A percentile compares a stretch with the other conserved stretches of the same genome.
Evolutionary conservation across 2,797 vertebrate species (phyloP).

Genomic region (Darevskia mixta): DNA sequence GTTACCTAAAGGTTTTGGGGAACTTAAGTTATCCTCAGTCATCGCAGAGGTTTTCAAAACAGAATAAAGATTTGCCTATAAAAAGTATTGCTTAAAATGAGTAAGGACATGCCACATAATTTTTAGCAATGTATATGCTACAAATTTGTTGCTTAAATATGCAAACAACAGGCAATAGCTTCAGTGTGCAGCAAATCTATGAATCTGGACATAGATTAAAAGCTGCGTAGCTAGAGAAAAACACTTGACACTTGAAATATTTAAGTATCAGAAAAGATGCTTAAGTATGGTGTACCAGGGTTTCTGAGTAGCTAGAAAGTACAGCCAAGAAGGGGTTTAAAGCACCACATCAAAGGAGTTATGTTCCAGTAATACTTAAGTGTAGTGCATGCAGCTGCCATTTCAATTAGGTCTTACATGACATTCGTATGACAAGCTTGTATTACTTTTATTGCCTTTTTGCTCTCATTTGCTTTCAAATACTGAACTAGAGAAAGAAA

Average conservation of each 20-base stretch:
- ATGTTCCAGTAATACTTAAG: conserved; percentile 27
- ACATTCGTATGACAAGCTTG: neutral
- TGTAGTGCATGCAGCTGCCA: conserved; percentile 15
- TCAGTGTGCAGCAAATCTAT: neutral
- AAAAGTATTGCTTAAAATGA: neutral
- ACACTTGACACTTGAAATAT: conserved; percentile 19
- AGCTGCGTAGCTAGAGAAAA: neutral
- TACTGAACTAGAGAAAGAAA: neutral
- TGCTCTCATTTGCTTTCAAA: neutral
- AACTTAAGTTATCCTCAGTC: neutral
- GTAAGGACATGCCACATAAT: neutral
- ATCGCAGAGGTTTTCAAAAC: neutral
- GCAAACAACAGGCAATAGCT: neutral
- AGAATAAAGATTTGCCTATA: neutral
- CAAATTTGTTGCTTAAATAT: neutral
- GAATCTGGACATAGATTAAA: neutral
- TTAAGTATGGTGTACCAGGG: conserved; percentile 3
- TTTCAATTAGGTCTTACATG: conserved; percentile 29
- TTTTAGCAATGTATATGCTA: neutral
- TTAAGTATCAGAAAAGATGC: conserved; percentile 1
- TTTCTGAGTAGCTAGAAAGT: conserved; percentile 11
- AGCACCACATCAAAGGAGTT: conserved; percentile 25
- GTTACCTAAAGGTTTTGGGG: neutral
- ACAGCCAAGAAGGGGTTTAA: conserved; percentile 22
- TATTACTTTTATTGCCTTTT: neutral